phyloP scores from a whole-genome alignment of 2,888 invertebrate genomes.

The Sinelater perroti region DNA sequence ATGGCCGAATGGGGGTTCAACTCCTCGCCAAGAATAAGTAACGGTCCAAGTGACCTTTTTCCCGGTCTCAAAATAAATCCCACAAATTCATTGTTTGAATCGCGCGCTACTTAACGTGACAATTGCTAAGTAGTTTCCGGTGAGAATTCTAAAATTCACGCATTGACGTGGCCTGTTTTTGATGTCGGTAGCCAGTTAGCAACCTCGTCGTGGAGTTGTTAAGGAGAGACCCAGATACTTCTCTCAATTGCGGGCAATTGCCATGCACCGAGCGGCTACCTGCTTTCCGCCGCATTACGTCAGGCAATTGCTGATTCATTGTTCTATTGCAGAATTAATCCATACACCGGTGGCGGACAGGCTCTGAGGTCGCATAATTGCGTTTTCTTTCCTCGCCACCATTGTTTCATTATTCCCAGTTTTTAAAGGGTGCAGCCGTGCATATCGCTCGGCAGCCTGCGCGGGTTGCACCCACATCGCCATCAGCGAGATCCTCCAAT shows the following conservation, averaged over 20 bases:
- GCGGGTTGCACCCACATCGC: background rate
- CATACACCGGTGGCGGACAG: slow-evolving; percentile 9
- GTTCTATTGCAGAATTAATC: slow-evolving; percentile 18
- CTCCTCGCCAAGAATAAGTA: background rate
- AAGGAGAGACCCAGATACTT: no score
- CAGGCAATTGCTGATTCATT: slow-evolving; percentile 20
- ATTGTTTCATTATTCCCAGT: slow-evolving; percentile 2
- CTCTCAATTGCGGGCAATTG: slow-evolving; percentile 1
- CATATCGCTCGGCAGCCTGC: slow-evolving; percentile 8
- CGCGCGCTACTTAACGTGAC: background rate
- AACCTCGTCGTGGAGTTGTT: no score
- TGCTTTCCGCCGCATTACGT: slow-evolving; percentile 1
- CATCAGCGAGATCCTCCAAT: background rate
- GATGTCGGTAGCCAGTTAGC: no score
- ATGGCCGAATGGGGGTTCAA: no score
- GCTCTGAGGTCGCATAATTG: slow-evolving; percentile 13
- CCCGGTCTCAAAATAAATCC: background rate
- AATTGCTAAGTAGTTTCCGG: slow-evolving; percentile 2
- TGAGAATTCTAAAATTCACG: no score
- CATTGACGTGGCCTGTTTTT: no score
- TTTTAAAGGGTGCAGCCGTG: slow-evolving; percentile 8
- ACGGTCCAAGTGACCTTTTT: slow-evolving; percentile 1
- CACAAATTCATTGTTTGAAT: slow-evolving; percentile 2
- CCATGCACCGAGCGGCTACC: background rate
- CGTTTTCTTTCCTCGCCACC: slow-evolving; percentile 10